These are phyloP conservation scores for Lasiommata megera DNA, from an alignment of 2,888 invertebrate genomes.

Conservation along the genomic window DNA sequence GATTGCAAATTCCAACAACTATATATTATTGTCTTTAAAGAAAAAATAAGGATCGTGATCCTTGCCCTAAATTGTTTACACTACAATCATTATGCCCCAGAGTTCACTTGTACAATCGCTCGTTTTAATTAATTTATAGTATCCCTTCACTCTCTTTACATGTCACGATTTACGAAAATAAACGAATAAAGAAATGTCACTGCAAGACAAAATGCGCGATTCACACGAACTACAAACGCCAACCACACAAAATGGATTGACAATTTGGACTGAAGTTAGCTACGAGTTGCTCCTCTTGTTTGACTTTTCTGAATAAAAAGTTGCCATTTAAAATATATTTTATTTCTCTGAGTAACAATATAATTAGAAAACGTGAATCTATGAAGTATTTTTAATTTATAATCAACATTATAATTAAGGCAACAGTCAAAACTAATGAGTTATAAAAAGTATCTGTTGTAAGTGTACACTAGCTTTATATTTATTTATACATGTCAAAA, in stretches of 20 bases:
- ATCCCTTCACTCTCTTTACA: conserved; percentile 57
- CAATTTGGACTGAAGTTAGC: conserved; percentile 51
- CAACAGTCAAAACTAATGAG: no score
- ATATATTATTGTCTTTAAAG: background rate
- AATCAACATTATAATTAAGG: no score
- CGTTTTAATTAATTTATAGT: conserved; percentile 25
- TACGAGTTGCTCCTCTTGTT: background rate
- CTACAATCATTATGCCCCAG: conserved; percentile 57
- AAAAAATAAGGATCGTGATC: conserved; percentile 53
- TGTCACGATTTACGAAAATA: conserved; percentile 58
- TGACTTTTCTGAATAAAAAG: background rate
- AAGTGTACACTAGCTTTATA: no score
- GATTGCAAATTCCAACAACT: conserved; percentile 56
- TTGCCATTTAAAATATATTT: background rate
- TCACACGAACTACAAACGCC: conserved; percentile 33
- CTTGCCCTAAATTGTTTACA: conserved; percentile 51
- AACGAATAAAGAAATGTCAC: conserved; percentile 45
- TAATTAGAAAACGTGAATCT: no score
- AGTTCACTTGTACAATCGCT: conserved; percentile 24
- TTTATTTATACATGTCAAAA: background rate
- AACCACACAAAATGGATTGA: conserved; percentile 51
- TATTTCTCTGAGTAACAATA: no score
- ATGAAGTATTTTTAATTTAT: no score
- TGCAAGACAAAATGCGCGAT: conserved; percentile 46
- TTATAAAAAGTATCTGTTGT: no score